Conservation (phyloP, 2,888 invertebrate species). For the Ramazzottius varieornatus region DNA sequence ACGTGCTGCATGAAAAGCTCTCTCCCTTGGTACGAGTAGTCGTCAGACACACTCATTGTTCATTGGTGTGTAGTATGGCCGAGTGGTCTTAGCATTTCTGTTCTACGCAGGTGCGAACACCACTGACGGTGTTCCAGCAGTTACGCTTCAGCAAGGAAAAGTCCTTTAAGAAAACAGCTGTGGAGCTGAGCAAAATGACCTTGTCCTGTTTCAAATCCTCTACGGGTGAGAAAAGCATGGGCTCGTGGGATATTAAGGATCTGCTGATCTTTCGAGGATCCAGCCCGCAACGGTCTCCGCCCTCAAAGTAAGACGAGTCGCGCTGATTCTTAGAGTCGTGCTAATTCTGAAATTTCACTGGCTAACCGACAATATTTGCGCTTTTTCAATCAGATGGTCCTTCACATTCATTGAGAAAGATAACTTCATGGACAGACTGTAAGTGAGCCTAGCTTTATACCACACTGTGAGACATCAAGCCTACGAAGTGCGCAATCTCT, state of each 20-base stretch:
- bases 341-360: too few relatives aligned
- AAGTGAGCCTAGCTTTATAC: neutral
- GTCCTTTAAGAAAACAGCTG: neutral
- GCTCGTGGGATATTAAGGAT: neutral
- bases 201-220: neutral
- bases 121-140: neutral
- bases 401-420: neutral
- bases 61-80: too few relatives aligned
- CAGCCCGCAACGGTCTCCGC: neutral
- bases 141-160: neutral
- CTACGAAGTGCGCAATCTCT: neutral
- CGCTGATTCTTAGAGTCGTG: too few relatives aligned
- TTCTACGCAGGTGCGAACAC: neutral
- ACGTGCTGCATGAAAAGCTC: neutral
- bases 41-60: neutral
- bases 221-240: neutral
- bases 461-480: neutral
- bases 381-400: neutral
- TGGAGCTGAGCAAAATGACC: neutral
- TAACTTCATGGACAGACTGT: neutral
- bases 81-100: neutral
- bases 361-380: neutral
- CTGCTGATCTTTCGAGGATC: neutral
- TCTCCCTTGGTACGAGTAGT: neutral
- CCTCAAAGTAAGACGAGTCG: neutral